Conservation (phyloP, 2,888 invertebrate species). For the Coenonympha glycerion region DNA sequence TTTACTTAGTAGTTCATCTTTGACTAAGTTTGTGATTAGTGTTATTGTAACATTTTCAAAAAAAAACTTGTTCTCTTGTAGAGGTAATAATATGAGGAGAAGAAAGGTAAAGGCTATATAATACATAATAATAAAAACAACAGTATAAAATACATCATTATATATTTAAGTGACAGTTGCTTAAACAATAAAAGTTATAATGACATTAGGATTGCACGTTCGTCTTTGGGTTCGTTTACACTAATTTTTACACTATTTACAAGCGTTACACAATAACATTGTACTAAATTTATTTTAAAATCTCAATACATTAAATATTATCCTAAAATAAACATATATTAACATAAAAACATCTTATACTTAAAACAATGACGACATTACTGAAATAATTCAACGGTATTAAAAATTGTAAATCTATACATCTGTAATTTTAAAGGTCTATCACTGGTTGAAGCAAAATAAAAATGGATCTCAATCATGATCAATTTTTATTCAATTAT, state of each 20-base stretch:
- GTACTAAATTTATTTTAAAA: constrained; percentile 34
- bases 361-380: constrained; percentile 18
- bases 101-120: neutral
- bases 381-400: constrained; percentile 3
- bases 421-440: neutral
- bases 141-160: constrained; percentile 44
- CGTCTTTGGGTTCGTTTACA: constrained; percentile 64
- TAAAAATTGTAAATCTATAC: constrained; percentile 6
- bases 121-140: constrained; percentile 28
- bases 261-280: constrained; percentile 32
- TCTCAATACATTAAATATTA: constrained; percentile 33
- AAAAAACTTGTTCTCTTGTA: no score
- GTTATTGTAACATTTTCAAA: no score
- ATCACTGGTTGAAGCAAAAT: constrained; percentile 3
- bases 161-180: constrained; percentile 66
- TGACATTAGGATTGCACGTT: constrained; percentile 67
- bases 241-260: constrained; percentile 41
- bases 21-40: no score
- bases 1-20: no score
- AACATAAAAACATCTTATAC: constrained; percentile 26
- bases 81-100: neutral
- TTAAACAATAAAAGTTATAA: constrained; percentile 52
- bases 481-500: no score
- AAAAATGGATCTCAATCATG: no score
- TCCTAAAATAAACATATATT: constrained; percentile 22